phyloP scores from a whole-genome alignment of 2,888 invertebrate species.

The Tetranychus piercei region DNA sequence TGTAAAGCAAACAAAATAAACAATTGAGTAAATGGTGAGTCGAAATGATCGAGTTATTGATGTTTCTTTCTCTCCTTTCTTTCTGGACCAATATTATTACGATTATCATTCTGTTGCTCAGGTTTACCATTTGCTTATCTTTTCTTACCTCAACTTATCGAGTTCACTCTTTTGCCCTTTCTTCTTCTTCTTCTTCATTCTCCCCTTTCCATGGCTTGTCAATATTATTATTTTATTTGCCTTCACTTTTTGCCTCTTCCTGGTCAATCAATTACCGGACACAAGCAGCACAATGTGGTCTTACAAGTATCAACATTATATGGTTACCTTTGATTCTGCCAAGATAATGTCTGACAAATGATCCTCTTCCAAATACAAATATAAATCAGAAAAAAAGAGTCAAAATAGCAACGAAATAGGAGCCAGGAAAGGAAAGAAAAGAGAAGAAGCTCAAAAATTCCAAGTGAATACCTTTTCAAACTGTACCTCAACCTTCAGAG shows the following conservation, averaged over 20 bases:
- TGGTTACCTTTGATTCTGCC: neutral
- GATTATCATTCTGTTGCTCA: too few relatives aligned
- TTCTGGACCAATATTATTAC: too few relatives aligned
- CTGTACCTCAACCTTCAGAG: too few relatives aligned
- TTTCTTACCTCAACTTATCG: too few relatives aligned
- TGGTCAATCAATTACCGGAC: constrained; percentile 1
- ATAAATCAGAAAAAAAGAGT: too few relatives aligned
- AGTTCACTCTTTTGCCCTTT: neutral
- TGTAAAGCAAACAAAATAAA: too few relatives aligned
- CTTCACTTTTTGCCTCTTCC: neutral
- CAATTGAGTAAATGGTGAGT: too few relatives aligned
- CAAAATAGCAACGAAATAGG: neutral
- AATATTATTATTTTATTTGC: neutral
- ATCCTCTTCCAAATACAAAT: neutral
- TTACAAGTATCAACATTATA: neutral
- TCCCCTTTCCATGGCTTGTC: neutral
- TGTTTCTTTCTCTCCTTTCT: too few relatives aligned
- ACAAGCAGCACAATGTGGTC: neutral
- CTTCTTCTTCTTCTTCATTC: neutral
- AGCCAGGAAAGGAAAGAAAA: constrained; percentile 3
- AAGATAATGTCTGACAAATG: neutral
- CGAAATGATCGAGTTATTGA: too few relatives aligned
- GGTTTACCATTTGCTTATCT: too few relatives aligned
- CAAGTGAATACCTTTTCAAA: neutral
- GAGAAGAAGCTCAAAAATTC: neutral